These are phyloP conservation scores for Gobionotothen gibberifrons DNA, from an alignment of 2,797 vertebrate genomes.

Conservation along the genomic window DNA sequence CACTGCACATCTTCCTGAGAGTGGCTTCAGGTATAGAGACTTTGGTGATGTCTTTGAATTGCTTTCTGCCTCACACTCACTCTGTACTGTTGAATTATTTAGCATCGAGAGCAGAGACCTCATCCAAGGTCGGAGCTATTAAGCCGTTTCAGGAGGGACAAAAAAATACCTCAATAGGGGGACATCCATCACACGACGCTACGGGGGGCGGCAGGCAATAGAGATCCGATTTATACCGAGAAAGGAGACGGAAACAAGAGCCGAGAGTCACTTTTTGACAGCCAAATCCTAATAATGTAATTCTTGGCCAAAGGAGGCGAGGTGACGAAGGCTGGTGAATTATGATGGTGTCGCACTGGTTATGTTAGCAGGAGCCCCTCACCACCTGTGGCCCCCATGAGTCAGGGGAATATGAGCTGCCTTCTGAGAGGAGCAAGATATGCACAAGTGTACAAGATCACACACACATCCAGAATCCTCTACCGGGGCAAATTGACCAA, in stretches of 20 bases:
- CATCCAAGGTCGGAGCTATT: constrained; percentile 60
- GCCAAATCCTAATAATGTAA: neutral
- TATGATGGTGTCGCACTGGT: constrained; percentile 14
- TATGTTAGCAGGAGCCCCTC: constrained; percentile 15
- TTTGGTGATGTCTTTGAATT: constrained; percentile 52
- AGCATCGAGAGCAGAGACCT: constrained; percentile 45
- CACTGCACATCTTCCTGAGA: constrained; percentile 43
- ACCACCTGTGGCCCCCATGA: constrained; percentile 51
- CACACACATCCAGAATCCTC: neutral
- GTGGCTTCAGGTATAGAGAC: constrained; percentile 45
- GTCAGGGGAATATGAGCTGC: constrained; percentile 49
- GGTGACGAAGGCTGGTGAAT: neutral
- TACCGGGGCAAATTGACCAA: no score
- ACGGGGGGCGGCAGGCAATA: neutral
- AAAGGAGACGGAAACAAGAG: constrained; percentile 1
- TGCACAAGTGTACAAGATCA: constrained; percentile 14
- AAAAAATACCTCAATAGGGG: constrained; percentile 26
- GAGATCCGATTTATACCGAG: constrained; percentile 27
- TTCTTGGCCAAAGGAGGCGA: neutral
- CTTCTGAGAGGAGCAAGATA: constrained; percentile 18
- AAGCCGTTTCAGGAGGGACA: constrained; percentile 28
- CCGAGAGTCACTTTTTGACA: neutral
- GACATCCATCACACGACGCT: constrained; percentile 30
- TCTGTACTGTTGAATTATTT: constrained; percentile 70
- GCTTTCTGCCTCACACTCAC: constrained; percentile 43